Evolutionary conservation across 2,113 vertebrate genomes (phyloP), one percentile per base, ranked within the genome.

Genomic region (Polypterus bichir): DNA sequence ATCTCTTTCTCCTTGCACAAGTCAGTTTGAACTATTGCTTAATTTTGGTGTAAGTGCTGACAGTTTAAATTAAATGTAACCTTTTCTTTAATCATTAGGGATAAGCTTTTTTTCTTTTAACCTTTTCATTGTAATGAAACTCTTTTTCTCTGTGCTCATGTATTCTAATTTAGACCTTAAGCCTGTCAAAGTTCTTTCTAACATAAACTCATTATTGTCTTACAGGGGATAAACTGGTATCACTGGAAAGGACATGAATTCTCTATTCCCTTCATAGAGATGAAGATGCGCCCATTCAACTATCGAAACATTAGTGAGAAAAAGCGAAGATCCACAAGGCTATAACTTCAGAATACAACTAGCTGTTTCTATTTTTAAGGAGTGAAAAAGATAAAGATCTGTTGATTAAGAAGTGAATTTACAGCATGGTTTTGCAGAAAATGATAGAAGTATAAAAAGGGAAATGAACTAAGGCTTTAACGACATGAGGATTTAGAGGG

Each of bases 181-280:
- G 27, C 27, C 27, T 27, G 27, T 27, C 27, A 27, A 27, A 27
- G 27, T 27, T 27, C 27, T 27, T 27, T 27, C 27, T 27, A 27
- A 27, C 27, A 27, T 27, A 1, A 27, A 27, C 27, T 27, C 27
- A 62, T 66, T 53, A 2, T 4, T 7, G 68, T 64, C 54, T 65
- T 54, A 48, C 75, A 98, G 96, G 96, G 95, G 1, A 97, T 99
- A 76, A 99, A 99, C 87, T 99, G 96, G 96, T 97, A 94, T 75
- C 92, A 94, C 4, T 99, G 96, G 96, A 99, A 97, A 83, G 96
- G 96, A 66, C 96, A 99, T 0, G 96, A 99, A 76, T 94, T 96
- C 79, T 98, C 96, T 66, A 95, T 99, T 62, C 96, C 96, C 8
- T 96, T 92, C 1, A 93, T 98, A 79, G 96, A 99, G 84, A 99